Conservation (phyloP, 2,888 invertebrate species). For the Kuschelorhynchus macadamiae region DNA sequence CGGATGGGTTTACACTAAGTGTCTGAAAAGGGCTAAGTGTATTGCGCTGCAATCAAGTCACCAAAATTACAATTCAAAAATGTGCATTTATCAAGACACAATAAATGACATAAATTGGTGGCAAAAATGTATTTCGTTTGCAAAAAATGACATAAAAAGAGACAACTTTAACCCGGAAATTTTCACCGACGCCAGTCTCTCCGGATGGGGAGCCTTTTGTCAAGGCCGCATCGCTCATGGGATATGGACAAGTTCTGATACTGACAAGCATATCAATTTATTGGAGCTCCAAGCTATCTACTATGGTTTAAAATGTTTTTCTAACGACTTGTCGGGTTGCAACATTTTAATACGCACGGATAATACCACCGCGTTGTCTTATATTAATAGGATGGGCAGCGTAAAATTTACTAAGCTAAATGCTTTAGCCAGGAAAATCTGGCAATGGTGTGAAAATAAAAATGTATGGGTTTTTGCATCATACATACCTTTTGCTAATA, state of each 20-base stretch:
- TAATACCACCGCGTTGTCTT: too few species aligned
- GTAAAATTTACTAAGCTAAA: too few species aligned
- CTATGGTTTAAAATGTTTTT: constrained; percentile 13
- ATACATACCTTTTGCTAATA: too few species aligned
- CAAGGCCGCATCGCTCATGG: constrained; percentile 8
- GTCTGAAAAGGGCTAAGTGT: constrained; percentile 28
- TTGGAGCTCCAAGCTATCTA: constrained; percentile 20
- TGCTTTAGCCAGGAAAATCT: too few species aligned
- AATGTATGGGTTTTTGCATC: too few species aligned
- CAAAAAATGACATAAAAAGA: background rate
- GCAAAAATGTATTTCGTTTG: constrained; percentile 29
- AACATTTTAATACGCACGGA: too few species aligned
- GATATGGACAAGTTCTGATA: constrained; percentile 7
- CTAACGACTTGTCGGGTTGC: background rate
- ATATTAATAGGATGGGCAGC: too few species aligned
- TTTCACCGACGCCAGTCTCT: constrained; percentile 49
- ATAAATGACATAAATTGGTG: background rate
- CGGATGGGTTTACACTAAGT: constrained; percentile 38
- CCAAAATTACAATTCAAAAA: constrained; percentile 8
- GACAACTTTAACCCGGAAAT: background rate
- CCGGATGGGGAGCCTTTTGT: constrained; percentile 54
- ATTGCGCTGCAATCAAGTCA: constrained; percentile 8
- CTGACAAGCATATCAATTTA: constrained; percentile 12
- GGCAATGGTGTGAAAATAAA: too few species aligned
- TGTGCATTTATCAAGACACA: background rate